These are phyloP conservation scores for Brachionus sp. DNA, from an alignment of 1,140 invertebrate genomes.

Conservation along the genomic window DNA sequence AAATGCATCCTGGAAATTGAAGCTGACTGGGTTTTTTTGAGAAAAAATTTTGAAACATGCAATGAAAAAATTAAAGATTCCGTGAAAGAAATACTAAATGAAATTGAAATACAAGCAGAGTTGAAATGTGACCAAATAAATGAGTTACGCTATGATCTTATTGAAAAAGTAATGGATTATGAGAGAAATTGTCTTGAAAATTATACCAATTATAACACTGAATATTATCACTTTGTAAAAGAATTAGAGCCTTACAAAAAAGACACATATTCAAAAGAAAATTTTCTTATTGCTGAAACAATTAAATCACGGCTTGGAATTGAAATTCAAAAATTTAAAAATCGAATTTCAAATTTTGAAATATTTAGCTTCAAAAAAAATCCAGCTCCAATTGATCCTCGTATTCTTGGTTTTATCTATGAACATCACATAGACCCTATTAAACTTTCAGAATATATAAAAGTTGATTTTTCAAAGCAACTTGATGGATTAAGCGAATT, in stretches of 20 bases:
- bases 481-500: not conserved
- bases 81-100: not conserved
- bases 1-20: not conserved
- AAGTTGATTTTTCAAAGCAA: not conserved
- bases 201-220: not conserved
- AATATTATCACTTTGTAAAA: not conserved
- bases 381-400: not conserved
- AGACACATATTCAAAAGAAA: not conserved
- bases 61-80: not conserved
- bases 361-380: not conserved
- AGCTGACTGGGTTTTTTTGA: not conserved
- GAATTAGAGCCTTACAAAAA: not conserved
- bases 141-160: not conserved
- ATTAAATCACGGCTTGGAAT: not conserved
- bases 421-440: conserved; percentile 21
- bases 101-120: not conserved
- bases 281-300: not conserved
- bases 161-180: conserved; percentile 14
- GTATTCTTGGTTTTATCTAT: not conserved
- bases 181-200: not conserved
- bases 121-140: not conserved
- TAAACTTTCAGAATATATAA: not conserved
- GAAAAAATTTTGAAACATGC: not conserved
- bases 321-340: conserved; percentile 26
- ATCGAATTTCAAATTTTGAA: conserved; percentile 21